Evolutionary conservation across 2,113 vertebrate genomes (phyloP).

Genomic region (Astur gentilis): DNA sequence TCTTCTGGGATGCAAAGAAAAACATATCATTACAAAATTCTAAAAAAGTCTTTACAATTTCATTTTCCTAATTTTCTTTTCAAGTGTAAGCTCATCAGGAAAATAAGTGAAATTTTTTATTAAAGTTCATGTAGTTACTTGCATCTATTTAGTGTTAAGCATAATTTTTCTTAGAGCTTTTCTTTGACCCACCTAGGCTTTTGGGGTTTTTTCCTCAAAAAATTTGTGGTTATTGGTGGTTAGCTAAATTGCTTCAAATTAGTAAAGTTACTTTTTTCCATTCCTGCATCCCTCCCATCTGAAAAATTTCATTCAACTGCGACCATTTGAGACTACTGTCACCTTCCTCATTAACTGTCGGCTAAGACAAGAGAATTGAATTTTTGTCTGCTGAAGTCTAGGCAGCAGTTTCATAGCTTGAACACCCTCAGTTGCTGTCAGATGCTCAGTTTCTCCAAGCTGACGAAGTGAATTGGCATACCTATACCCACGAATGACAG

Average conservation of each 20-base stretch:
- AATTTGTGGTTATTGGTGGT: background rate
- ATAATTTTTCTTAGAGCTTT: background rate
- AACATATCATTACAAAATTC: background rate
- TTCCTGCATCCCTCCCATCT: background rate
- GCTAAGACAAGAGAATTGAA: background rate
- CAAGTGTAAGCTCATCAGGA: background rate
- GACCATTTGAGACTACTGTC: background rate
- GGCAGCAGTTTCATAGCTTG: background rate
- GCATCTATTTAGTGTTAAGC: background rate
- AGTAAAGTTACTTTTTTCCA: background rate
- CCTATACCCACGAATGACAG: background rate
- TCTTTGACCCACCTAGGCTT: background rate
- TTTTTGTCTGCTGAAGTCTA: background rate
- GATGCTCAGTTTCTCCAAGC: background rate
- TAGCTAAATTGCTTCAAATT: background rate
- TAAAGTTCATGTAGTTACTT: background rate
- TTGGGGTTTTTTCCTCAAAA: background rate
- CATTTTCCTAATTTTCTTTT: background rate
- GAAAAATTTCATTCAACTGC: background rate
- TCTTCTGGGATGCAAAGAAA: background rate
- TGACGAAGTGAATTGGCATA: background rate
- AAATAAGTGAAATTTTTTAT: background rate
- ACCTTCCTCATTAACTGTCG: background rate
- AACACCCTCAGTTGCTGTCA: background rate
- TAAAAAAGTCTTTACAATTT: background rate